Percentiles rank a stretch among this genome's conserved stretches.
Conservation (phyloP, 2,113 vertebrate species). For the Cephalopterus ornatus region DNA sequence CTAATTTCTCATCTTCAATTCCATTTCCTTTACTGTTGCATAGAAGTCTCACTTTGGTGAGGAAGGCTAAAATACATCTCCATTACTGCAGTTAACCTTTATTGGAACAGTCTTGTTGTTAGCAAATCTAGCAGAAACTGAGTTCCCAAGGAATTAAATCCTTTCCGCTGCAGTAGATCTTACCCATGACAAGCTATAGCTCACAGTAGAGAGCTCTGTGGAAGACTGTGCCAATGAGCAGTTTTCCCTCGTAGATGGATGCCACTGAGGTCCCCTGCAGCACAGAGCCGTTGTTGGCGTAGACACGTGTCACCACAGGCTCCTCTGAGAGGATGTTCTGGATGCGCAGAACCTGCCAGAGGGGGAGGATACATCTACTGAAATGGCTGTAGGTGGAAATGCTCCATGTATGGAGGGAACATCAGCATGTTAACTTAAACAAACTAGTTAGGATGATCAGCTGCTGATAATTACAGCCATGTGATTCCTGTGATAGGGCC, state of each 20-base stretch:
- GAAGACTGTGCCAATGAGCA: constrained; percentile 88
- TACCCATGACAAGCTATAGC: constrained; percentile 4
- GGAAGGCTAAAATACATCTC: neutral
- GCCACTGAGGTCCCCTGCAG: constrained; percentile 86
- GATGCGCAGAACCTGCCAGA: constrained; percentile 81
- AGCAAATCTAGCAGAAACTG: neutral
- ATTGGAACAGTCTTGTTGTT: neutral
- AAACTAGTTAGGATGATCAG: neutral
- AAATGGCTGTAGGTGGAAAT: accelerated
- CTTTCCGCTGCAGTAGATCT: neutral
- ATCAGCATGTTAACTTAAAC: neutral
- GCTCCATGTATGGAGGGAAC: neutral
- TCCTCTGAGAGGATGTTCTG: constrained; percentile 85
- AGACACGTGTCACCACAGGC: constrained; percentile 83
- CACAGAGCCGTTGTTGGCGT: constrained; percentile 81
- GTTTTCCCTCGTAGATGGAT: constrained; percentile 70
- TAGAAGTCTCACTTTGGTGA: neutral
- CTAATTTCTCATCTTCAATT: neutral
- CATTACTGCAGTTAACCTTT: neutral
- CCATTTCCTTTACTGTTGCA: neutral
- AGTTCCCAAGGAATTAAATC: neutral
- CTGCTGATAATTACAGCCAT: neutral
- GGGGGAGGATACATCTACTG: neutral
- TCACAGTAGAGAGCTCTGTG: constrained; percentile 88
- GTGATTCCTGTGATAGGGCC: neutral